Base-by-base conservation (phyloP, 2,888 invertebrate species). In the Drosophila gaucha region DNA sequence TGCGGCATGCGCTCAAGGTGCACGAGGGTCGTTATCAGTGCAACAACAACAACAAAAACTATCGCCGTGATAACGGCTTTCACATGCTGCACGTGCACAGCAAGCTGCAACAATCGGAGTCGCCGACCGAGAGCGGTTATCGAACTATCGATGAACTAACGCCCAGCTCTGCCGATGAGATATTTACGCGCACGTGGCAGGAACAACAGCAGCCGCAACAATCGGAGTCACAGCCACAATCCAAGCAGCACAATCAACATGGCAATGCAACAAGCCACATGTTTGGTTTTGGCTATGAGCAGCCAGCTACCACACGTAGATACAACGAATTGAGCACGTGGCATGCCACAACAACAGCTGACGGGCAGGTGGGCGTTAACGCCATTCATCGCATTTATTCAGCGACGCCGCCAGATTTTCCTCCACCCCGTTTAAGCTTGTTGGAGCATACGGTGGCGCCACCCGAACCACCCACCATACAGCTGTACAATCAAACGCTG, bases 1-100 rank as follows among this genome's bases (percentile, higher is more conserved):
- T 92, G 66, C 89, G 90, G 38, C 91, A 90, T 49, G 92, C 92
- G 6, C 76, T 91, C 2, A 89, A 90, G 78, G 90, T 89, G 49
- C 92, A 92, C 73, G 90, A 90, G 66, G 92, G 92, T 44, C 88
- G 85, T 56, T 92, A 92, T 79, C 90, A 91, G 80, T 92, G 92
- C 78, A 92, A 91, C 50, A 69, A 54, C 47, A 72, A 67, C 68
- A 39, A n/a, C 39, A 43, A 43, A 4, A 46, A 49, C n/a, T 67
- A 79, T 56, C 74, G 79, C 38, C 89, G 90, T 64, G 75, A 76
- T 65, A 90, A 18, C 3, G 74, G 89, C 59, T 89, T 88, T 35
- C 90, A 90, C 63, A 82, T 82, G 83, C 72, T 92, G 65, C 89
- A 85, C 54, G 90, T 92, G 33, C 88, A 76, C 50, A 86, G 66